Base-by-base conservation (phyloP, 2,888 invertebrate species). In the Cosmopolites sordidus region DNA sequence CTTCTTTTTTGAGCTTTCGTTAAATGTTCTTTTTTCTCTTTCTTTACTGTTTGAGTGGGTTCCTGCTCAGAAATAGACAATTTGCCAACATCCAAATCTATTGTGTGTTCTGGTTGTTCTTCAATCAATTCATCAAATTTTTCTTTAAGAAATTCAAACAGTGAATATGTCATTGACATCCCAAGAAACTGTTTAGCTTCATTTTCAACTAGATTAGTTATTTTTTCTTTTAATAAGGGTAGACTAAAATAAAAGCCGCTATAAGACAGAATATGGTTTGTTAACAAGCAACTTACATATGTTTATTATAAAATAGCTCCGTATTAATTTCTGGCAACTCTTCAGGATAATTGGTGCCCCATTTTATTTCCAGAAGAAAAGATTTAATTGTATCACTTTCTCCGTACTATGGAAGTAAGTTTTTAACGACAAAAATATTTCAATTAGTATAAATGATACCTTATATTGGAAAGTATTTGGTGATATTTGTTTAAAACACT, bases 231-330 rank as follows among this genome's bases (percentile, higher is more conserved):
- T 0, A 91, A 83, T 1, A 78, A 68, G 30, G 79, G 77, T 57
- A 85, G 69, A 71, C 91, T 91, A 48, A 12, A 60, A 41, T 18
- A 27, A 43, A 11, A 22, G 5, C 9, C 9, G 5, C 9, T 27
- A 27, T 27, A 27, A 9, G 9, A 27, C 9, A 27, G 9, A 6
- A 6, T 27, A 6, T 6, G 5, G 27, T 27, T 27, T 27, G 9
- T 27, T 27, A 27, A 9, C 5, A 27, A 6, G 5, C 8, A 39
- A 56, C 89, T 85, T 78, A 94, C 94, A 96, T 75, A 72, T 90
- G 87, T 69, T 90, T 88, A 74, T 97, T 97, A 71, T 92, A 96
- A 76, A 96, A 97, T 30, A 89, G 85, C 64, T 94, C 89, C 80
- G 96, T 79, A 74, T 87, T 92, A 56, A 95, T 79, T 17, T 70